Conservation (phyloP, 2,797 vertebrate genomes). For the Danio jaintianensis region DNA sequence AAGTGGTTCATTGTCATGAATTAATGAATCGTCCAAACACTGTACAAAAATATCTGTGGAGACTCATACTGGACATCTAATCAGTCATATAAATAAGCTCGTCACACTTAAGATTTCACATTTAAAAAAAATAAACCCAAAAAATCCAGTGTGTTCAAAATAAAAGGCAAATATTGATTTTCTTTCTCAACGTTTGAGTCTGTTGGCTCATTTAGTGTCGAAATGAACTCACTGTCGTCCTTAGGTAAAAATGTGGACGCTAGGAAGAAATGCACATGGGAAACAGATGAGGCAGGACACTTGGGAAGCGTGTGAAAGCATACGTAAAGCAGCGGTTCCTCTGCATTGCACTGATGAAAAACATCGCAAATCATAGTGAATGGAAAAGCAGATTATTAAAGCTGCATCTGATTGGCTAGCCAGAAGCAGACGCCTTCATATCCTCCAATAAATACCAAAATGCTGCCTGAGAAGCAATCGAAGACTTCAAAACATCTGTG, state of each 20-base stretch:
- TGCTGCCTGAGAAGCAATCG: slow-evolving; percentile 73
- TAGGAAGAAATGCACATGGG: slow-evolving; percentile 50
- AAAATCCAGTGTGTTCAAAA: slow-evolving; percentile 51
- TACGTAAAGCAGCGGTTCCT: slow-evolving; percentile 62
- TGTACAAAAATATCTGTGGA: slow-evolving; percentile 58
- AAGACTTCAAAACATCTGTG: slow-evolving; percentile 51
- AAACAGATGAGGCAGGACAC: slow-evolving; percentile 66
- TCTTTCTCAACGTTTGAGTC: slow-evolving; percentile 27
- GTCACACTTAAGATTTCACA: slow-evolving; percentile 43
- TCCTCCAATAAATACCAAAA: slow-evolving; percentile 55
- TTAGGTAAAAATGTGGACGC: slow-evolving; percentile 38
- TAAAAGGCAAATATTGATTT: slow-evolving; percentile 36
- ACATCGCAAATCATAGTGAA: slow-evolving; percentile 58
- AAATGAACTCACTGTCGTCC: slow-evolving; percentile 23
- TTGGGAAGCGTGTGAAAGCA: slow-evolving; percentile 70
- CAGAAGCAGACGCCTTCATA: slow-evolving; percentile 56
- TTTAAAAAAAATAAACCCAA: not conserved
- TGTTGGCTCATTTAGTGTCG: slow-evolving; percentile 39
- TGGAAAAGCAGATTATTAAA: slow-evolving; percentile 48
- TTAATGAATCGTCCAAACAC: slow-evolving; percentile 40
- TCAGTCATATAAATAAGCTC: slow-evolving; percentile 42
- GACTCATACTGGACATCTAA: slow-evolving; percentile 39
- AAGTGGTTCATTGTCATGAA: slow-evolving; percentile 14
- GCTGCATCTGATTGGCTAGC: not conserved
- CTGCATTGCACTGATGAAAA: slow-evolving; percentile 70